These are phyloP conservation scores for Artibeus lituratus DNA, from an alignment of 2,797 vertebrate species.

Conservation along the genomic window DNA sequence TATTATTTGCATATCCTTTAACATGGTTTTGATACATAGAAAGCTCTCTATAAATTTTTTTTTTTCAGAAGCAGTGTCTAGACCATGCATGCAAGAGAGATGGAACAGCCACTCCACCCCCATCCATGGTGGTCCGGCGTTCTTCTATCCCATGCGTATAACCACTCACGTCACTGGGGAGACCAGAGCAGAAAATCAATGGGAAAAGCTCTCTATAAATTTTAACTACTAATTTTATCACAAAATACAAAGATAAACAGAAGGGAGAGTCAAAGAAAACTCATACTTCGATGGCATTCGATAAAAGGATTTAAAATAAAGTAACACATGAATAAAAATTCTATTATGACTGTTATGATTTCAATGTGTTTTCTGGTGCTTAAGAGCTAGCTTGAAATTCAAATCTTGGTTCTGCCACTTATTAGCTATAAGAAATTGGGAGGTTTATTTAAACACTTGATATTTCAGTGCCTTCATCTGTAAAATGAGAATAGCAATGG, in stretches of 20 bases:
- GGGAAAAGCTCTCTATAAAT: conserved; percentile 75
- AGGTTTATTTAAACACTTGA: not conserved
- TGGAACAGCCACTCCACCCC: conserved; percentile 2
- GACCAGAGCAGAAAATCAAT: conserved; percentile 82
- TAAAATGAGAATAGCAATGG: not conserved
- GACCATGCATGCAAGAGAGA: not conserved
- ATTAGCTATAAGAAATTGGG: not conserved
- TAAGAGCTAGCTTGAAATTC: not conserved
- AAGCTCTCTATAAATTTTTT: no score
- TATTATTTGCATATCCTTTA: not conserved
- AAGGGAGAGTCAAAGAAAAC: not conserved
- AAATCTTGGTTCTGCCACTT: not conserved
- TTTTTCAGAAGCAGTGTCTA: conserved; percentile 39
- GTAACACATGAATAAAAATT: not conserved
- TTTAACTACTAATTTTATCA: conserved; percentile 18
- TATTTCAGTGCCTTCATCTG: not conserved
- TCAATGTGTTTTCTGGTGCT: not conserved
- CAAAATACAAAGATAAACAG: not conserved
- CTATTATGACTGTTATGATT: not conserved
- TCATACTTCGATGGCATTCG: not conserved
- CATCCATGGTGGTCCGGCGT: not conserved
- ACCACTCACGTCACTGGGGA: conserved; percentile 56
- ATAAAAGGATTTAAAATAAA: not conserved
- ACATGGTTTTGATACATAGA: not conserved
- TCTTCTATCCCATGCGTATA: conserved; percentile 67